Evolutionary conservation across 2,113 vertebrate genomes (phyloP).

Genomic region (Caranx melampygus): DNA sequence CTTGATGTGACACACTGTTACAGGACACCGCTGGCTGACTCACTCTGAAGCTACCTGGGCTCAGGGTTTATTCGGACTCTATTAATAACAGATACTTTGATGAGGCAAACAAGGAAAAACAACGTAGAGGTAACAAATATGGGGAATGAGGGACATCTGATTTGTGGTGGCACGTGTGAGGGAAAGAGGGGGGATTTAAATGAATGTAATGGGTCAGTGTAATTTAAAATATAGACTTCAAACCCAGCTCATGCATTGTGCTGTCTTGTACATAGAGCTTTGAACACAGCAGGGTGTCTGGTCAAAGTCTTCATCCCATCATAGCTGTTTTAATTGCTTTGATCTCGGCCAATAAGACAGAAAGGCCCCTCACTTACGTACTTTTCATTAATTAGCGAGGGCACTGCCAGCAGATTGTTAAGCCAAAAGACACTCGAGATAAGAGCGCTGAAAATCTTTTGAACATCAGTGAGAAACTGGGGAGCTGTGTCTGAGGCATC

Average conservation of each 20-base stretch:
- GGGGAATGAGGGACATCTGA: not conserved
- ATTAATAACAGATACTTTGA: conserved; percentile 20
- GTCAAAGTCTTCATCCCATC: not conserved
- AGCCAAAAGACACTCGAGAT: conserved; percentile 7
- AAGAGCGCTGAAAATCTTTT: conserved; percentile 10
- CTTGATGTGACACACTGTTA: conserved; percentile 30
- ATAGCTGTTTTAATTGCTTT: conserved; percentile 25
- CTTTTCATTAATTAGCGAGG: conserved; percentile 8
- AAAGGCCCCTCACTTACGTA: not conserved
- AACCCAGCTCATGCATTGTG: not conserved
- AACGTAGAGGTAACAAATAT: not conserved
- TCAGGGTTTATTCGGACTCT: conserved; percentile 22
- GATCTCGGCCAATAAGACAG: conserved; percentile 8
- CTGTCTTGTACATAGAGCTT: not conserved
- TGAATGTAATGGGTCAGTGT: not conserved
- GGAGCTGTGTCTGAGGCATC: conserved; percentile 53
- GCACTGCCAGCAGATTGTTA: not conserved
- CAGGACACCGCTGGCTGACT: not conserved
- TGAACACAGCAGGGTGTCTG: not conserved
- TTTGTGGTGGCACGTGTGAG: not conserved
- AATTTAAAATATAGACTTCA: not conserved
- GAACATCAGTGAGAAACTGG: conserved; percentile 13
- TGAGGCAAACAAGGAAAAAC: not conserved
- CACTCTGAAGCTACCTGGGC: conserved; percentile 10
- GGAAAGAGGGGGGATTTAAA: not conserved